Conservation (phyloP, 2,797 vertebrate genomes). For the Acanthis flammea region DNA sequence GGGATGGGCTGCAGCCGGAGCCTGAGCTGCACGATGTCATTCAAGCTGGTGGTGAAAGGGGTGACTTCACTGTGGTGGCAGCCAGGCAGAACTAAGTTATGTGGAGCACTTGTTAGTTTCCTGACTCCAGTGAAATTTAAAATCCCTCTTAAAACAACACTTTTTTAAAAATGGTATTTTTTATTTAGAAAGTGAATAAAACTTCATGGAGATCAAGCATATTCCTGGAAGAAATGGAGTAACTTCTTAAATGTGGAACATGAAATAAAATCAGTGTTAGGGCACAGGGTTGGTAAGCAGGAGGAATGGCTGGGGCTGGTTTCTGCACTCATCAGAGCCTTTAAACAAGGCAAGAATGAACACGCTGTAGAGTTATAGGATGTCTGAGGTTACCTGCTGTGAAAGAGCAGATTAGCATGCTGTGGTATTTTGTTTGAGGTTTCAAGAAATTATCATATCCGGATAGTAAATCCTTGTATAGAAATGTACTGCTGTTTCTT, state of each 20-base stretch:
- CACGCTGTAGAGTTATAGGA: background rate
- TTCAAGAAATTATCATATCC: background rate
- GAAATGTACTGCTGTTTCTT: background rate
- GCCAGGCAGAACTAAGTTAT: background rate
- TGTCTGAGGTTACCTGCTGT: slow-evolving; percentile 31
- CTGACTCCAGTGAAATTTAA: background rate
- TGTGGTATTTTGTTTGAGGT: slow-evolving; percentile 49
- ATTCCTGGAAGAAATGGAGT: background rate
- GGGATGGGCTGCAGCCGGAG: background rate
- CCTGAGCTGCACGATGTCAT: background rate
- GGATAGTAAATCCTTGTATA: background rate
- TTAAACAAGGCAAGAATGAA: slow-evolving; percentile 16
- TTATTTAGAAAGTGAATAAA: background rate
- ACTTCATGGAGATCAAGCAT: background rate
- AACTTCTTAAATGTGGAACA: background rate
- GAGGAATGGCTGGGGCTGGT: background rate
- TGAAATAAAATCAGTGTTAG: background rate
- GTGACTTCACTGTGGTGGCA: background rate
- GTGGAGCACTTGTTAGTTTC: background rate
- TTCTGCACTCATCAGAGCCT: background rate
- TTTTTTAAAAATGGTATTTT: background rate
- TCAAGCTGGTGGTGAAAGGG: background rate
- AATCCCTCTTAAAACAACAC: background rate
- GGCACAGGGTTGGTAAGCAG: background rate
- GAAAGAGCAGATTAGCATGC: slow-evolving; percentile 34